These are phyloP conservation scores for Colostygia pectinataria DNA, from an alignment of 2,888 invertebrate species.

Conservation along the genomic window DNA sequence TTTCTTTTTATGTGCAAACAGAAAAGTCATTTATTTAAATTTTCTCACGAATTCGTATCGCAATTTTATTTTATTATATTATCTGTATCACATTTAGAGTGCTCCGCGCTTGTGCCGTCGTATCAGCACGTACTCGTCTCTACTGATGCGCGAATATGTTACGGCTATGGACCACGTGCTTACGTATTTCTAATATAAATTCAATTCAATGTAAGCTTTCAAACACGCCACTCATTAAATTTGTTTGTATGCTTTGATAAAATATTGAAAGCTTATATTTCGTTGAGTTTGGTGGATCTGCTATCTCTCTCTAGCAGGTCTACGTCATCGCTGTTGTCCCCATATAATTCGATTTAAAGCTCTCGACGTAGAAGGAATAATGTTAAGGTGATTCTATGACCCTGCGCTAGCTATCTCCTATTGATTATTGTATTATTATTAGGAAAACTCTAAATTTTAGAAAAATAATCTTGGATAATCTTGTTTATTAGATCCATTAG, in stretches of 20 bases:
- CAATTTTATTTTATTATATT: conserved; percentile 83
- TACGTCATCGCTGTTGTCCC: conserved; percentile 67
- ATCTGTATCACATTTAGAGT: conserved; percentile 80
- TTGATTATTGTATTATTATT: too few relatives aligned
- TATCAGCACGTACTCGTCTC: conserved; percentile 35
- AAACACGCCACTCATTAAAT: conserved; percentile 41
- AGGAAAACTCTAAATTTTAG: too few relatives aligned
- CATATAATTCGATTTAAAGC: conserved; percentile 79
- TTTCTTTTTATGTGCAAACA: conserved; percentile 84
- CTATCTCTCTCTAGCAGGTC: conserved; percentile 46
- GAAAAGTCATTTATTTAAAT: conserved; percentile 84
- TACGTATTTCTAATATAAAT: conserved; percentile 31
- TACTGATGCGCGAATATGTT: conserved; percentile 38
- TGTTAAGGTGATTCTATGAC: too few relatives aligned
- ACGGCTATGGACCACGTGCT: conserved; percentile 31
- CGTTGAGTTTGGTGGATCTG: conserved; percentile 18
- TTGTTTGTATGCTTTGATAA: conserved; percentile 26
- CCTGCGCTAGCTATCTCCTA: too few relatives aligned
- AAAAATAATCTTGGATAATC: too few relatives aligned
- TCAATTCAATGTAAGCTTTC: conserved; percentile 35
- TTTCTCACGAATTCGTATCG: conserved; percentile 83
- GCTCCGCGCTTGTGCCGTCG: conserved; percentile 61
- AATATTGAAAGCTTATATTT: conserved; percentile 25
- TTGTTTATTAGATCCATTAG: too few relatives aligned
- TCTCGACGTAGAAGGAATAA: conserved; percentile 73